Conservation (phyloP, 2,113 vertebrate species). For the Salminus brasiliensis region DNA sequence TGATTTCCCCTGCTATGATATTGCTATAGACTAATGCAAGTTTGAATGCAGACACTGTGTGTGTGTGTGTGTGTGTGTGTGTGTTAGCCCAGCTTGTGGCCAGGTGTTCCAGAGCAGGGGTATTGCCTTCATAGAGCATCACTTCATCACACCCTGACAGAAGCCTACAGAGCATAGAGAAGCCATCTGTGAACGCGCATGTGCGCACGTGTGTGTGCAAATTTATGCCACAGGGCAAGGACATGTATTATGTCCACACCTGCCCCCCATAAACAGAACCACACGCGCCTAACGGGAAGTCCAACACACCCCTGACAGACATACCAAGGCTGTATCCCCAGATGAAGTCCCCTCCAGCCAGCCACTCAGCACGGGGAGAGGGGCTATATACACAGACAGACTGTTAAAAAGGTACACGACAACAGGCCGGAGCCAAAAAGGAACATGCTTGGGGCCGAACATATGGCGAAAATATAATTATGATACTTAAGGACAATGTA, state of each 20-base stretch:
- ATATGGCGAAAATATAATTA: no score
- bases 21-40: background rate
- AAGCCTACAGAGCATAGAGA: constrained; percentile 68
- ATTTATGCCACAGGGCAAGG: constrained; percentile 64
- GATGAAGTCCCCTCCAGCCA: background rate
- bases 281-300: constrained; percentile 15
- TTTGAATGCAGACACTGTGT: constrained; percentile 2
- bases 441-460: background rate
- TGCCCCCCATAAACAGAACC: constrained; percentile 31
- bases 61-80: constrained; percentile 41
- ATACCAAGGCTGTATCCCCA: constrained; percentile 4
- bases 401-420: background rate
- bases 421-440: constrained; percentile 4
- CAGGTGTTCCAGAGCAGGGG: constrained; percentile 64
- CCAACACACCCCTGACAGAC: constrained; percentile 20
- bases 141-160: constrained; percentile 74
- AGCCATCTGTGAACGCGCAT: constrained; percentile 64
- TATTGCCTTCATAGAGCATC: constrained; percentile 58
- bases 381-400: background rate
- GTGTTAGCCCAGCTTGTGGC: constrained; percentile 34
- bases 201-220: background rate
- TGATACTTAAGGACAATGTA: no score
- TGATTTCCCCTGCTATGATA: background rate
- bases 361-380: background rate
- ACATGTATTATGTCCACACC: constrained; percentile 60